Percentiles rank a stretch among this genome's conserved stretches.
Conservation (phyloP, 2,113 vertebrate genomes). For the Caracal caracal region DNA sequence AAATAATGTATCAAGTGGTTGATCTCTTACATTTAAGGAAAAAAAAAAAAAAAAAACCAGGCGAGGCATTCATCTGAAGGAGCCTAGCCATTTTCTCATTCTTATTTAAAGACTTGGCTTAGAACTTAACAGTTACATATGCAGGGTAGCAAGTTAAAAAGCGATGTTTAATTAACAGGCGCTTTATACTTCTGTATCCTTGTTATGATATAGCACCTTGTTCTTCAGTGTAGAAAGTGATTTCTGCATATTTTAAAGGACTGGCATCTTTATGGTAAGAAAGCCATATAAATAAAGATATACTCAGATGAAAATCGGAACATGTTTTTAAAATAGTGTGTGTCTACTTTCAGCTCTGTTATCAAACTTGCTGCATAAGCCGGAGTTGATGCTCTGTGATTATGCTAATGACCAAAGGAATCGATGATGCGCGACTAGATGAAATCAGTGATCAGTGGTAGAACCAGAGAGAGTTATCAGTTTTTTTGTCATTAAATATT, state of each 20-base stretch:
- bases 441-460: constrained; percentile 87
- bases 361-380: constrained; percentile 88
- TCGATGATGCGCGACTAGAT: constrained; percentile 84
- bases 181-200: constrained; percentile 78
- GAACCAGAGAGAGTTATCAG: constrained; percentile 87
- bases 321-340: constrained; percentile 84
- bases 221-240: constrained; percentile 76
- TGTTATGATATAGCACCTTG: constrained; percentile 61
- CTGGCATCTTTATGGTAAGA: constrained; percentile 80
- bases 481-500: constrained; percentile 89
- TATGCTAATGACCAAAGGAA: constrained; percentile 87
- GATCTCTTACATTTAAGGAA: constrained; percentile 44
- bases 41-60: neutral
- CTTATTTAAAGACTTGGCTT: constrained; percentile 80
- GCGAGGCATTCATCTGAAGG: constrained; percentile 52
- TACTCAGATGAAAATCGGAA: constrained; percentile 80
- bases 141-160: constrained; percentile 63
- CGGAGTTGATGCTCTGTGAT: constrained; percentile 87
- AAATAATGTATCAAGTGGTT: constrained; percentile 46
- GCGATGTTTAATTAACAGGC: constrained; percentile 70
- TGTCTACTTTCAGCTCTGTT: constrained; percentile 82
- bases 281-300: constrained; percentile 77
- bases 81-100: constrained; percentile 75
- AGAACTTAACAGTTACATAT: constrained; percentile 60
- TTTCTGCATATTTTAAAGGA: constrained; percentile 81